Base-by-base conservation (phyloP, 1,140 invertebrate species). In the Wasmannia auropunctata region DNA sequence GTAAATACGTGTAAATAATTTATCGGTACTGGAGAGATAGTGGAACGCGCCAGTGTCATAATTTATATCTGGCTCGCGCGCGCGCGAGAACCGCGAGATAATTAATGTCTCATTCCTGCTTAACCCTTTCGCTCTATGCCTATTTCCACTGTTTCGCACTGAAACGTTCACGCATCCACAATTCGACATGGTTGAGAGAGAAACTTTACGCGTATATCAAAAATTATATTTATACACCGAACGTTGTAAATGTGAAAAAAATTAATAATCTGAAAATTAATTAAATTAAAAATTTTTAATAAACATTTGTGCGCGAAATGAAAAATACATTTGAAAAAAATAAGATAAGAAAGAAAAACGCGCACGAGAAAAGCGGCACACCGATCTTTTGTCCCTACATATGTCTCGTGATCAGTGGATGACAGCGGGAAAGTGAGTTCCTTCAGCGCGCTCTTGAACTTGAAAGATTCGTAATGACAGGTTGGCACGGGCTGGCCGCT, bases 1-100 rank as follows among this genome's bases (percentile, higher is more conserved):
- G 80, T 85, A 89, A 90, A 90, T 90, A 85, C 40, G 69, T 62
- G 86, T 80, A 85, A 89, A 90, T 89, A 87, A 90, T 90, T 90
- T 90, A 90, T 90, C 81, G 74, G 81, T 70, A 46, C 62, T 58
- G 74, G 54, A 72, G 58, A 54, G 49, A 28, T 79, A 58, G 75
- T 67, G 80, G 51, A 85, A 37, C 67, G 56, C 51, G 56, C 51
- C 46, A 40, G 87, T 85, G 70, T 79, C 74, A 75, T 86, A 80
- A 89, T 89, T 86, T 58, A 80, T 70, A 81, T 88, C 63, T 70
- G 67, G 70, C 75, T 81, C 74, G 58, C 72, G 46, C 74, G 58
- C 72, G 46, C 77, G 70, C 43, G 75, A 58, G 62, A 80, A 69
- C 40, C 58, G 31, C 37, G 79, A 67, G 84, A 79, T 83, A 89